These are phyloP conservation scores for Phataginus tetradactyla DNA, from an alignment of 2,797 vertebrate genomes.

Conservation along the genomic window DNA sequence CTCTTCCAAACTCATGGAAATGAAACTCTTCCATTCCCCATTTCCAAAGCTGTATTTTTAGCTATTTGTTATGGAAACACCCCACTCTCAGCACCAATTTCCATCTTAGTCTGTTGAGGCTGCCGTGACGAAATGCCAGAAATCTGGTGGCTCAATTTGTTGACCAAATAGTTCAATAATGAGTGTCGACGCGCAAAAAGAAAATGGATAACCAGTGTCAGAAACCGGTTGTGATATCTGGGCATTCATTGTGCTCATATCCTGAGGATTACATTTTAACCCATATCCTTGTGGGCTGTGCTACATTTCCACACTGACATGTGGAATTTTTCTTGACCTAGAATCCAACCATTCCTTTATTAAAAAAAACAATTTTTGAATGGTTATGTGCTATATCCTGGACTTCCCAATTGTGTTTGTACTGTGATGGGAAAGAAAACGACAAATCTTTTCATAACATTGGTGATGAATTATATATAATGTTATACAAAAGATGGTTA, in stretches of 20 bases:
- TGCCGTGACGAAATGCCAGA: background rate
- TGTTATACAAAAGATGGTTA: background rate
- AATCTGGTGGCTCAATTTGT: background rate
- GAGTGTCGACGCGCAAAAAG: background rate
- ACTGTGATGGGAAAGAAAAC: background rate
- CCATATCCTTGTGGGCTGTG: too few species aligned
- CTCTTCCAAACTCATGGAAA: too few species aligned
- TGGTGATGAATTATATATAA: background rate
- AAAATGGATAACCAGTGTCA: too few species aligned
- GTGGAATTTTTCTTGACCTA: background rate
- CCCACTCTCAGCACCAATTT: background rate
- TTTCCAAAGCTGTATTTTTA: background rate
- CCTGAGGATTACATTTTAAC: background rate
- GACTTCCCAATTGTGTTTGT: background rate
- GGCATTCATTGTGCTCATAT: background rate
- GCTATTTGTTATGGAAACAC: background rate
- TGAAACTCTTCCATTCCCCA: background rate
- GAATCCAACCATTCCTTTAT: background rate
- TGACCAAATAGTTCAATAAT: background rate
- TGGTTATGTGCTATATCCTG: background rate
- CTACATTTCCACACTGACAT: background rate
- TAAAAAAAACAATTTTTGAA: background rate
- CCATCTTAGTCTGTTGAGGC: background rate
- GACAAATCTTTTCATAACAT: background rate
- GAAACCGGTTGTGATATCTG: background rate